Evolutionary conservation across 2,797 vertebrate genomes (phyloP).

Genomic region (Hipposideros larvatus): DNA sequence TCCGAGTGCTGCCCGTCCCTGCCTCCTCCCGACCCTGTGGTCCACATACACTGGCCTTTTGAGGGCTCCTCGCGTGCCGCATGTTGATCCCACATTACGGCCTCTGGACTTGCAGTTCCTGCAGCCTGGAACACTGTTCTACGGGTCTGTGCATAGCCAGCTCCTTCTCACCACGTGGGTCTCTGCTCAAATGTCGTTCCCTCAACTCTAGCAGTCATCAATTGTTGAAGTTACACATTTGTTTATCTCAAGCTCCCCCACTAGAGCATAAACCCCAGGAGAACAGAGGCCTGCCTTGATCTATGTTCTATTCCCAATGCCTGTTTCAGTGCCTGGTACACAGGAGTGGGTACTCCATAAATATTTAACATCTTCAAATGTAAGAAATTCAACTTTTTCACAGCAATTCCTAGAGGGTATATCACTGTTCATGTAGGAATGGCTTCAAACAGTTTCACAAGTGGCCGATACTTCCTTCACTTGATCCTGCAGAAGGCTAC

Average conservation of each 20-base stretch:
- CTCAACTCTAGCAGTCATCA: not conserved
- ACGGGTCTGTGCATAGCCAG: not conserved
- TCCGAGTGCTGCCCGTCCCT: not conserved
- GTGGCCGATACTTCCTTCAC: not conserved
- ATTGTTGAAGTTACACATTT: not conserved
- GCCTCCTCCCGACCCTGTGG: fast-evolving
- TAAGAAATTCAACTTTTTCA: not conserved
- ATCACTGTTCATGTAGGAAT: not conserved
- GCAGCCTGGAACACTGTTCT: not conserved
- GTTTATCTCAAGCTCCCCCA: not conserved
- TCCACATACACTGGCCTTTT: not conserved
- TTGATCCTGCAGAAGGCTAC: not conserved
- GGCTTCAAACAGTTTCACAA: not conserved
- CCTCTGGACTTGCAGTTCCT: not conserved
- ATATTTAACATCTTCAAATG: not conserved
- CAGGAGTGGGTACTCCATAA: not conserved
- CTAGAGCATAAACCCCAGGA: not conserved
- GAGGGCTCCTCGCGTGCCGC: not conserved
- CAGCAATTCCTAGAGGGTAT: not conserved
- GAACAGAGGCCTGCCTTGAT: not conserved
- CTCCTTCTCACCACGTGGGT: not conserved
- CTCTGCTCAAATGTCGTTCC: not conserved
- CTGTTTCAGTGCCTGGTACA: not conserved
- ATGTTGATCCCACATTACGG: not conserved
- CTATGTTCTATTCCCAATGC: not conserved